phyloP scores from a whole-genome alignment of 2,888 invertebrate species.

The Aspidiotus destructor region DNA sequence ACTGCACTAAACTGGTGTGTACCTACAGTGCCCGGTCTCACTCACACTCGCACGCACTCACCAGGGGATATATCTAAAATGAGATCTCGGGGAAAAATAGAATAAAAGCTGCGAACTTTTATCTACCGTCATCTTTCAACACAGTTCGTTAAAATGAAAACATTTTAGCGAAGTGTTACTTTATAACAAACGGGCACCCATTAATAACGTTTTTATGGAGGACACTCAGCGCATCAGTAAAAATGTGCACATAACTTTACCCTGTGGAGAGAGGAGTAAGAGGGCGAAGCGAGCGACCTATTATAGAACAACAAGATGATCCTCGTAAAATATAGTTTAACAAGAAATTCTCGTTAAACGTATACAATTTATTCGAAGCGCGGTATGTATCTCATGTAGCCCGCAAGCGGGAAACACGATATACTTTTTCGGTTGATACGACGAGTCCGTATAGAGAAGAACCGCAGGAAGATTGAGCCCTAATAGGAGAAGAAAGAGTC shows the following conservation, averaged over 20 bases:
- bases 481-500: too few relatives aligned
- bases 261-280: not conserved
- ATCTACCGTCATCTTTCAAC: constrained; percentile 10
- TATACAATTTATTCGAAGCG: constrained; percentile 20
- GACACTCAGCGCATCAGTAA: constrained; percentile 8
- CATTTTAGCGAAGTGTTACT: constrained; percentile 29
- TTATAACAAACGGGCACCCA: constrained; percentile 29
- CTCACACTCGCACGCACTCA: too few relatives aligned
- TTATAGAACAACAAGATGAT: constrained; percentile 24
- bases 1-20: too few relatives aligned
- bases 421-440: too few relatives aligned
- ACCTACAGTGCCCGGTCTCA: too few relatives aligned
- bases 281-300: constrained; percentile 11
- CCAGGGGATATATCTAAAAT: constrained; percentile 22
- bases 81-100: constrained; percentile 24
- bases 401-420: too few relatives aligned
- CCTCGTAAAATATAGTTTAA: constrained; percentile 27
- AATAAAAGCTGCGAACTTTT: constrained; percentile 23
- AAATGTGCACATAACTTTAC: constrained; percentile 26
- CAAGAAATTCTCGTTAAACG: constrained; percentile 27
- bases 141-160: constrained; percentile 30
- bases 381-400: too few relatives aligned
- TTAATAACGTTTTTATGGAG: constrained; percentile 30
- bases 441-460: too few relatives aligned
- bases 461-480: too few relatives aligned